phyloP scores from a whole-genome alignment of 2,113 vertebrate species.

The Mohoua ochrocephala region DNA sequence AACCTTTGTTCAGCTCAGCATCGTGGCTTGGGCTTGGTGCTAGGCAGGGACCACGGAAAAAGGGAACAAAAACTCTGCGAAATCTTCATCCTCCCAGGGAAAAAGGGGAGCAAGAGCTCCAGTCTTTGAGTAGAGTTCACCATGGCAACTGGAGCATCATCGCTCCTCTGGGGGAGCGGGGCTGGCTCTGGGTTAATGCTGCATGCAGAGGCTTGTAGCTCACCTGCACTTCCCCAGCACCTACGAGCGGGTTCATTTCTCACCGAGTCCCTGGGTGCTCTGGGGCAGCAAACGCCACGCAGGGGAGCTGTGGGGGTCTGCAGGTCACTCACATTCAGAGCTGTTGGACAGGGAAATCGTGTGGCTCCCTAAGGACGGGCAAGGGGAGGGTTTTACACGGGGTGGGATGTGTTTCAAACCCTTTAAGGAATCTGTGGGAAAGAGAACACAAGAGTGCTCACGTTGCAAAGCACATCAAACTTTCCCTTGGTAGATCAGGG shows the following conservation, averaged over 20 bases:
- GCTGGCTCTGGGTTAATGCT: background rate
- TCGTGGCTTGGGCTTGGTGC: background rate
- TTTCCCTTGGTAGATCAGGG: background rate
- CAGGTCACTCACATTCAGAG: background rate
- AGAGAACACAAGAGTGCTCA: background rate
- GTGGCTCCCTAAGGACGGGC: background rate
- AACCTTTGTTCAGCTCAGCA: background rate
- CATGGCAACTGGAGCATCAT: slow-evolving; percentile 1
- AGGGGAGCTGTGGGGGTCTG: background rate
- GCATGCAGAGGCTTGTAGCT: background rate
- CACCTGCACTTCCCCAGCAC: background rate
- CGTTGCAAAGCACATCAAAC: background rate
- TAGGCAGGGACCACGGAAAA: background rate
- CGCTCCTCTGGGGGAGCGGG: background rate
- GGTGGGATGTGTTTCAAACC: background rate
- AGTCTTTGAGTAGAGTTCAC: background rate
- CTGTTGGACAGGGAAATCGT: background rate
- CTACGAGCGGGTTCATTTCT: background rate
- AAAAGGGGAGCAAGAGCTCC: background rate
- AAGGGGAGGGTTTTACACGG: background rate
- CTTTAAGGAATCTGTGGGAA: background rate
- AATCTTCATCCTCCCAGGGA: background rate
- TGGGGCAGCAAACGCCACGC: background rate
- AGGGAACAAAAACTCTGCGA: background rate
- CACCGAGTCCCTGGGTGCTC: background rate